Conservation (phyloP, 2,113 vertebrate species). For the Passer montanus region DNA sequence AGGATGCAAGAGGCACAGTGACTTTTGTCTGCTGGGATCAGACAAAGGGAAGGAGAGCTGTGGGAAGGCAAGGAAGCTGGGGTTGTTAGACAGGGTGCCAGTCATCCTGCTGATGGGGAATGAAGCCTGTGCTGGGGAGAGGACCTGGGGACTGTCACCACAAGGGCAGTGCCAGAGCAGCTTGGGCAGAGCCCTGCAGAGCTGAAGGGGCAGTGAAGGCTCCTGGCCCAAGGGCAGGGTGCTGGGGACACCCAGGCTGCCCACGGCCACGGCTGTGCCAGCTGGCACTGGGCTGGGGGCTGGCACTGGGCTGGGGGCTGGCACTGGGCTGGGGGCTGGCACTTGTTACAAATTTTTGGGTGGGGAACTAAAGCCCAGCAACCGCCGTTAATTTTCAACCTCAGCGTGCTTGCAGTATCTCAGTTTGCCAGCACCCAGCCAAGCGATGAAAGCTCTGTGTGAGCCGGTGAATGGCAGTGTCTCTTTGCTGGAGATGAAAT, state of each 20-base stretch:
- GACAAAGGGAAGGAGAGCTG: neutral
- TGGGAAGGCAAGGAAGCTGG: neutral
- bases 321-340: neutral
- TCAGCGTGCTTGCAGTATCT: neutral
- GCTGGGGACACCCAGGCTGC: neutral
- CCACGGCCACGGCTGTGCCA: accelerated
- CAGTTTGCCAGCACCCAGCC: slow-evolving; percentile 20
- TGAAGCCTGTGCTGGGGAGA: neutral
- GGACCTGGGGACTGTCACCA: accelerated
- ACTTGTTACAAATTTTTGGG: accelerated
- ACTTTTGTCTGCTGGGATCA: neutral
- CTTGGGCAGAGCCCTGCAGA: neutral
- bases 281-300: neutral
- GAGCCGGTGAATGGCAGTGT: slow-evolving; percentile 46
- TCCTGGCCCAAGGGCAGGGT: neutral
- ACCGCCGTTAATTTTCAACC: neutral
- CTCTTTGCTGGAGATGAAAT: slow-evolving; percentile 15
- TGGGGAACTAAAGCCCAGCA: neutral
- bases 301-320: neutral
- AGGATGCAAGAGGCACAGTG: neutral
- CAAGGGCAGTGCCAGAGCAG: neutral
- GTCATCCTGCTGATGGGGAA: accelerated
- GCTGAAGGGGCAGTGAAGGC: neutral
- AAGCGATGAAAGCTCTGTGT: neutral
- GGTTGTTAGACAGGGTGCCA: neutral